Evolutionary conservation across 2,797 vertebrate genomes (phyloP).

Genomic region (Tarsius wallacei): DNA sequence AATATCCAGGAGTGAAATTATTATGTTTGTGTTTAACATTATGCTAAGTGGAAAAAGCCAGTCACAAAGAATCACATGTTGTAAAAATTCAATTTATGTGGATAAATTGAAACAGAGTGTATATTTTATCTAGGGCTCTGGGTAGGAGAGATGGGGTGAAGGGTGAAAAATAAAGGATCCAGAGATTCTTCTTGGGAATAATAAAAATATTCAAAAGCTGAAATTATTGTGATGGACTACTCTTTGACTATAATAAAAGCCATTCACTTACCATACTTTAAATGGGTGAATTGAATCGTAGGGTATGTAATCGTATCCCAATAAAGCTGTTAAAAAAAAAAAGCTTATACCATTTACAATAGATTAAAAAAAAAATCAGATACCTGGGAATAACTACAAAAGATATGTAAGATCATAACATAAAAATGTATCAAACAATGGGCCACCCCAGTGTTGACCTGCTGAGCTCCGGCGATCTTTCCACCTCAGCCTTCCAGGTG

Average conservation of each 20-base stretch:
- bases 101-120: not conserved
- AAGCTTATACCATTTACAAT: not conserved
- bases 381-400: not conserved
- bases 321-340: not conserved
- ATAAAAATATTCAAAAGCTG: constrained; percentile 39
- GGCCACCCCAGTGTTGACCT: no score
- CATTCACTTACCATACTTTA: not conserved
- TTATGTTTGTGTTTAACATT: not conserved
- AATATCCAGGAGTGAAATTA: not conserved
- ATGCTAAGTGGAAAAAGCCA: not conserved
- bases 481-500: no score
- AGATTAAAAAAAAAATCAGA: constrained; percentile 14
- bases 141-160: not conserved
- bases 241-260: constrained; percentile 7
- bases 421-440: not conserved
- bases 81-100: not conserved
- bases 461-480: no score
- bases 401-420: not conserved
- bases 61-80: no score
- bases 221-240: not conserved
- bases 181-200: not conserved
- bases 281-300: not conserved
- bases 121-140: not conserved
- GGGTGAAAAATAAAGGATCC: not conserved
- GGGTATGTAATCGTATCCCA: not conserved